A percentile compares a stretch with the other conserved stretches of the same genome.
phyloP scores from a whole-genome alignment of 2,797 vertebrate genomes.

The Oceanodroma leucorhoa region DNA sequence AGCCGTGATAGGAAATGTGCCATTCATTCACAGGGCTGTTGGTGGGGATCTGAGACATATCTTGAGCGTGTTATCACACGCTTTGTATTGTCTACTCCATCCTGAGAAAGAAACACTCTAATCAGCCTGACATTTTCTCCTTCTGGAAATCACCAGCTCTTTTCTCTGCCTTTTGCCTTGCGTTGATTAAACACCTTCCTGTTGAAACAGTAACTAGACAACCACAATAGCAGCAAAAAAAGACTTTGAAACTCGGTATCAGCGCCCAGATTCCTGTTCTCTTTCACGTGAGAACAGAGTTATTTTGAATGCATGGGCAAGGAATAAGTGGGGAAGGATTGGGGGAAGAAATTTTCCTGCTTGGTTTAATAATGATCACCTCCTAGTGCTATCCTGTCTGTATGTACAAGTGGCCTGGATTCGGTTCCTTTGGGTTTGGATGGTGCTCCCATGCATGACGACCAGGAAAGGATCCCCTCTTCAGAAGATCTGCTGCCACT shows the following conservation, averaged over 20 bases:
- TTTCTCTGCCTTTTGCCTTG: conserved; percentile 24
- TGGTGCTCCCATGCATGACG: neutral
- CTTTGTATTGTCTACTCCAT: conserved; percentile 37
- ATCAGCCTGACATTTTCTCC: conserved; percentile 44
- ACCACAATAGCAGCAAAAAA: neutral
- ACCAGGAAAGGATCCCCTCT: neutral
- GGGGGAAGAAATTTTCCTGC: neutral
- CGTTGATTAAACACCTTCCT: conserved; percentile 62
- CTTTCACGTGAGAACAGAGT: neutral
- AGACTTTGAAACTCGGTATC: neutral
- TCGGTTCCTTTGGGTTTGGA: neutral
- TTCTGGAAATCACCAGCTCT: conserved; percentile 14
- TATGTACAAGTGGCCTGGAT: neutral
- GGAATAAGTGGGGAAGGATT: neutral
- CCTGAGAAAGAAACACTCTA: conserved; percentile 59
- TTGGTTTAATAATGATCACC: neutral
- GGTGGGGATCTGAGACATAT: conserved; percentile 25
- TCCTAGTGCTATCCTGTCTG: neutral
- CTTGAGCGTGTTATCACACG: neutral
- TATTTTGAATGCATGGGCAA: neutral
- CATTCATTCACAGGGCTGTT: conserved; percentile 28
- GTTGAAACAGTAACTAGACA: conserved; percentile 55
- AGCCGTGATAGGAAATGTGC: conserved; percentile 40
- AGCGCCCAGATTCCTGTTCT: neutral
- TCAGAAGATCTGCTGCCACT: neutral